Percentiles rank a stretch among this genome's conserved stretches.
These are phyloP conservation scores for Erynnis tages DNA, from an alignment of 2,888 invertebrate genomes.

Conservation along the genomic window DNA sequence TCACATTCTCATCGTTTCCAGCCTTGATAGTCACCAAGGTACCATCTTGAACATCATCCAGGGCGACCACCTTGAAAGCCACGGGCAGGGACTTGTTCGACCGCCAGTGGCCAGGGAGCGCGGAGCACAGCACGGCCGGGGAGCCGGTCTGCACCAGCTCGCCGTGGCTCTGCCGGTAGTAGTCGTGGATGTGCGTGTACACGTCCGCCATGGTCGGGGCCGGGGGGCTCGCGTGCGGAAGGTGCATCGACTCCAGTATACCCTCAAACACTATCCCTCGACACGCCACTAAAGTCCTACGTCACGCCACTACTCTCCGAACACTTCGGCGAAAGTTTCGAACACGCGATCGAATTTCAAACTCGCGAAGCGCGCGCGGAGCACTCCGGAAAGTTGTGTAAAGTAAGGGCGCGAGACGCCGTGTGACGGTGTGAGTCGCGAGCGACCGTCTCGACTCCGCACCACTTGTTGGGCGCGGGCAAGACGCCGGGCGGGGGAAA, in stretches of 20 bases:
- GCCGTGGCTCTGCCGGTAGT: conserved; percentile 94
- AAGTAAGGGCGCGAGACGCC: conserved; percentile 73
- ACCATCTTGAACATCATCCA: conserved; percentile 97
- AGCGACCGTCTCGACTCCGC: conserved; percentile 42
- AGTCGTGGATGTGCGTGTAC: conserved; percentile 88
- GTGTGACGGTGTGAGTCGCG: conserved; percentile 44
- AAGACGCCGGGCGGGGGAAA: conserved; percentile 76
- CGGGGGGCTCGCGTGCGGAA: conserved; percentile 81
- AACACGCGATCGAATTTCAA: conserved; percentile 55
- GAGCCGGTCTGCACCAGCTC: conserved; percentile 96
- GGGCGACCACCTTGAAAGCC: conserved; percentile 96
- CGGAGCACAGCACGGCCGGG: conserved; percentile 96
- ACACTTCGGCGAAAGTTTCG: conserved; percentile 60
- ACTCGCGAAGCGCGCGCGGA: conserved; percentile 66
- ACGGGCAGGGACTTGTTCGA: conserved; percentile 98
- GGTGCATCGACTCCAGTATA: conserved; percentile 84
- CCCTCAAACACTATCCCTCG: conserved; percentile 56
- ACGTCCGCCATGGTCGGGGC: conserved; percentile 87
- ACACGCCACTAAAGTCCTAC: conserved; percentile 69
- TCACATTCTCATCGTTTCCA: conserved; percentile 98
- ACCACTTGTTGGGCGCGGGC: conserved; percentile 77
- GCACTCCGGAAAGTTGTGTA: conserved; percentile 68
- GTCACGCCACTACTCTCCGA: conserved; percentile 62
- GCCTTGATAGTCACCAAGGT: conserved; percentile 96
- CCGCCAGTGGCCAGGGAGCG: conserved; percentile 97